These are phyloP conservation scores for Mayetiola destructor DNA, from an alignment of 2,888 invertebrate genomes.

Conservation along the genomic window DNA sequence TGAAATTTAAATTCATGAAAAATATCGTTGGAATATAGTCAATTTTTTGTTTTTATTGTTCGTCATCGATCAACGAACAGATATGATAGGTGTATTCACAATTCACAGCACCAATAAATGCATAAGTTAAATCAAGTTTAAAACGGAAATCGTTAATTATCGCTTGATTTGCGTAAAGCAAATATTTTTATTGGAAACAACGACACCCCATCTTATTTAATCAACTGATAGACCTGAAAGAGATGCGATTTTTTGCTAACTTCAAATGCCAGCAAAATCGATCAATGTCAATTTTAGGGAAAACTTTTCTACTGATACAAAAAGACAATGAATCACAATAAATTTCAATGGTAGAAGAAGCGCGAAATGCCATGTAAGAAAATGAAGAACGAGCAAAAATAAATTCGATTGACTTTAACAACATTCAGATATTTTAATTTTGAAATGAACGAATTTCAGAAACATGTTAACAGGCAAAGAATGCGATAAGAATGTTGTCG, in stretches of 20 bases:
- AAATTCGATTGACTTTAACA: conserved; percentile 11
- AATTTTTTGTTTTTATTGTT: too few species aligned
- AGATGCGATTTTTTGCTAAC: too few species aligned
- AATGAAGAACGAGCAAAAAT: conserved; percentile 2
- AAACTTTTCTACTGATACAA: conserved; percentile 1
- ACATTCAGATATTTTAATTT: conserved; percentile 9
- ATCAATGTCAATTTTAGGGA: conserved; percentile 12
- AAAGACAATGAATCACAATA: not conserved
- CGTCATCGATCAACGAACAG: too few species aligned
- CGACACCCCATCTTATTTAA: too few species aligned
- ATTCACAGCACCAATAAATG: too few species aligned
- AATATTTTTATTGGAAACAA: not conserved
- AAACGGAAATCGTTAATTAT: conserved; percentile 12
- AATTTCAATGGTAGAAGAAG: not conserved
- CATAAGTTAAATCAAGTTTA: too few species aligned
- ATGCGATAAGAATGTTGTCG: conserved; percentile 1
- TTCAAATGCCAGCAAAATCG: not conserved
- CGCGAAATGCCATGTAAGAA: conserved; percentile 8
- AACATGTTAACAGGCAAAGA: not conserved
- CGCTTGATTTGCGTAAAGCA: not conserved
- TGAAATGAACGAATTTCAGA: not conserved
- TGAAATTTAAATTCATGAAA: too few species aligned
- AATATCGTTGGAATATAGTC: too few species aligned
- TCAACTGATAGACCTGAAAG: too few species aligned
- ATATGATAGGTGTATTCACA: too few species aligned